Base-by-base conservation (phyloP, 1,140 invertebrate genomes). In the Orchesella cincta region DNA sequence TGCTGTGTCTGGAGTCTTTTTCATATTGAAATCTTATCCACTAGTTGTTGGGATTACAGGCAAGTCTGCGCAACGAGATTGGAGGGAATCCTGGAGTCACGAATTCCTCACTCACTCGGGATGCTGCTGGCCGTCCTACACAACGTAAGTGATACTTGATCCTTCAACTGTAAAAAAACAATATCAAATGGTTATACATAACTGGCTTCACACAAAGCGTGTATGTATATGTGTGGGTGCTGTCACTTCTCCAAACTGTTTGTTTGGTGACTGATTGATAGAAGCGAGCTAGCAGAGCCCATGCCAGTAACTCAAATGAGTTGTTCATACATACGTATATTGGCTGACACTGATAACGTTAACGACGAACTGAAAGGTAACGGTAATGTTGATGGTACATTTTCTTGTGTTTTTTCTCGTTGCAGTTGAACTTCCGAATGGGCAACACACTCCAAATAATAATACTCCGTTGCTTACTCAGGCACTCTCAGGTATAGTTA, bases 381-480 rank as follows among this genome's bases (percentile, higher is more conserved):
- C 5, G 18, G 39, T 5, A 18, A 46, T 46, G 5, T 46, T 18
- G 39, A 46, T 5, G 18, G 18, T 8, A 46, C 39, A 8, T 18
- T 46, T 8, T 46, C 18, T 46, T 46, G 39, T 46, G 5, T 46
- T 18, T 46, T 5, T 46, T 46, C 5, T 46, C 5, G 92, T 92
- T 89, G 73, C 92, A 96, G 93, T 95, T 90, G 93, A 96, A 89
- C 90, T 96, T 88, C 93, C 92, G 88, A 96, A 95, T 88, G 93
- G 94, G 87, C 93, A 95, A 89, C 91, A 94, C 85, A 95, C 93
- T 85, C 93, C 93, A 84, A 95, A 94, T 90, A 95, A 94, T 91
- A 94, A 94, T 88, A 94, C 93, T 86, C 93, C 94, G 85, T 90
- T 95, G 86, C 91, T 95, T 87, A 95, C 94, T 86, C 93, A 95